phyloP scores from a whole-genome alignment of 1,140 invertebrate species.

The Hyposmocoma kahamanoa region DNA sequence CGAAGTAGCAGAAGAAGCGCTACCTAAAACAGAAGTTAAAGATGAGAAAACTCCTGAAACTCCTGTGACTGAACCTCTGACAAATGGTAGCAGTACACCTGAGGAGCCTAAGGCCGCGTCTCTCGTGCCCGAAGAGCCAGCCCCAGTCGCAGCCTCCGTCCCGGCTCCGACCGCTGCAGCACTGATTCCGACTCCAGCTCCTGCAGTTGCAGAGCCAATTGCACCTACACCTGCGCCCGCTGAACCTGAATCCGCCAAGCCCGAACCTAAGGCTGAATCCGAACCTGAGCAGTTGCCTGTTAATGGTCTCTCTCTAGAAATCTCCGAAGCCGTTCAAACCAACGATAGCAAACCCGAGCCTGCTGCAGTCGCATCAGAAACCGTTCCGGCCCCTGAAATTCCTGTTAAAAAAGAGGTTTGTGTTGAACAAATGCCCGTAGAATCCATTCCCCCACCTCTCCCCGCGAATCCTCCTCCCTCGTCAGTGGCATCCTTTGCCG shows the following conservation, averaged over 20 bases:
- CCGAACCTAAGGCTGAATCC: conserved; percentile 39
- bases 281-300: conserved; percentile 55
- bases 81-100: conserved; percentile 66
- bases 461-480: conserved; percentile 71
- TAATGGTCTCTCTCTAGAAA: conserved; percentile 60
- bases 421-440: conserved; percentile 68
- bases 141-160: conserved; percentile 11
- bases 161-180: background rate
- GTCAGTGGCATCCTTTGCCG: conserved; percentile 70
- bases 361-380: conserved; percentile 40
- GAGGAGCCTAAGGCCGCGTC: conserved; percentile 59
- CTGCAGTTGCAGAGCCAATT: too few relatives aligned
- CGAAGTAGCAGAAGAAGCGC: conserved; percentile 43
- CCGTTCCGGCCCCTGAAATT: conserved; percentile 53
- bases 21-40: conserved; percentile 42
- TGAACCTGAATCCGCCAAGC: conserved; percentile 29
- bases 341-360: conserved; percentile 49
- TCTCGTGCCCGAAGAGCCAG: conserved; percentile 29
- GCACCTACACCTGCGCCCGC: background rate
- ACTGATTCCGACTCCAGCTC: background rate
- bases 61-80: conserved; percentile 68
- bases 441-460: conserved; percentile 68
- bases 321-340: conserved; percentile 31
- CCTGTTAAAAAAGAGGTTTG: conserved; percentile 71
- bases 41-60: conserved; percentile 68